Evolutionary conservation across 2,113 vertebrate genomes (phyloP), one percentile per base, ranked within the genome.

Genomic region (Rallus limicola): DNA sequence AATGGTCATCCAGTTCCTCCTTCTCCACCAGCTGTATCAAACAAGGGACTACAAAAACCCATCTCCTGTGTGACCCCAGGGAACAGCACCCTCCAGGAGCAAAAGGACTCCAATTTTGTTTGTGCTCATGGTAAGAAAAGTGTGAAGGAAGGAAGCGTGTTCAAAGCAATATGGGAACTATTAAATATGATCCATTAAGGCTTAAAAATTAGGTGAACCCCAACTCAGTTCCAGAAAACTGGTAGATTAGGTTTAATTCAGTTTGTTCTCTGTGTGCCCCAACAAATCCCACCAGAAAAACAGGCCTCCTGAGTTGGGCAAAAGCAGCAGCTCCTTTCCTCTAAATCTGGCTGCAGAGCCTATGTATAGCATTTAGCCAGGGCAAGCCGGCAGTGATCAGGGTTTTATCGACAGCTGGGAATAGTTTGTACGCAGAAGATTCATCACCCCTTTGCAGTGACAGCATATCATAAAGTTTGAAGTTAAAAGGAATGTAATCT

Each of bases 401-500:
- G 5, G 50, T 52, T 97, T 95, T 85, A 96, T 88, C 86, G 95
- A 79, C 96, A 97, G 88, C 97, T 97, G 97, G 92, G 74, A 95
- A 63, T 59, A 62, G 68, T 97, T 95, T 95, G 69, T 82, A 74
- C 2, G 1, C 88, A 92, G 89, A 80, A 89, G 79, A 95, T 95
- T 86, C 86, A 91, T 96, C 92, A 94, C 33, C 63, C 52, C 59
- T 84, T 88, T 77, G 63, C 76, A 25, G 3, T 79, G 92, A 79
- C 86, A 93, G 50, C 0, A 0, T 38, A 81, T 72, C 88, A 79
- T 96, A 95, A 95, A 96, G 94, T 86, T 34, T 50, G 48, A 95
- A 93, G 95, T 94, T 96, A 82, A 96, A 96, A 95, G 85, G 78
- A 95, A 92, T 36, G 77, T 78, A 97, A 97, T 95, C 91, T 93